A percentile compares a stretch with the other conserved stretches of the same genome.
Conservation (phyloP, 2,888 invertebrate species). For the Chrysodeixis includens region DNA sequence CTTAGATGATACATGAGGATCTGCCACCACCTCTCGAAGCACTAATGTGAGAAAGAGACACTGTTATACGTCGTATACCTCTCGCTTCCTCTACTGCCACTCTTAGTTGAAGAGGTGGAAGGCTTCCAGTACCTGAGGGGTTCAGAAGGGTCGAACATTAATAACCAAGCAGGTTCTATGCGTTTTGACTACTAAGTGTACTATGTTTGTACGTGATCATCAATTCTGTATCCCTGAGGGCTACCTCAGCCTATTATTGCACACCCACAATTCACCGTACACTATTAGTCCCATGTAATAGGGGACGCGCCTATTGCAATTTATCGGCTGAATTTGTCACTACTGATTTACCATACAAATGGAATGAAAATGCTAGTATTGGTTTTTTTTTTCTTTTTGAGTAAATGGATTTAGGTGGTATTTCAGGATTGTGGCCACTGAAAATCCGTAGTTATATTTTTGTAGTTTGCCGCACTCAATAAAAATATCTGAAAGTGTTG, state of each 20-base stretch:
- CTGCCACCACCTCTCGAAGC: too few species aligned
- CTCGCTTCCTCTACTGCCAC: too few species aligned
- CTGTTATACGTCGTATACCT: not conserved
- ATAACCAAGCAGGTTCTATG: not conserved
- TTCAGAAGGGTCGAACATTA: not conserved
- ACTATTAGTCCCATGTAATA: conserved; percentile 4
- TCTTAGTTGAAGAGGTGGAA: too few species aligned
- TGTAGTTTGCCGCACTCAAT: too few species aligned
- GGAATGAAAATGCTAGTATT: too few species aligned
- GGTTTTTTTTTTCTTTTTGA: too few species aligned
- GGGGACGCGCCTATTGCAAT: not conserved
- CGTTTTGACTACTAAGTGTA: too few species aligned
- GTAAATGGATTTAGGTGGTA: too few species aligned
- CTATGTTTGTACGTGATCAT: not conserved
- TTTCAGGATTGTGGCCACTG: too few species aligned
- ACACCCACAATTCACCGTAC: not conserved
- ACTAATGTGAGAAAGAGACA: too few species aligned
- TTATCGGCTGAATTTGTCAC: not conserved
- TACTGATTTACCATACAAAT: not conserved
- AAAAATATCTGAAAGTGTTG: too few species aligned
- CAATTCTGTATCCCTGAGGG: not conserved
- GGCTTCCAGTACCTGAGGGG: not conserved
- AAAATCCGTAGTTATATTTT: too few species aligned
- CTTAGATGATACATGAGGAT: not conserved
- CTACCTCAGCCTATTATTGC: not conserved